Conservation (phyloP, 2,797 vertebrate genomes). For the Sciaenops ocellatus region DNA sequence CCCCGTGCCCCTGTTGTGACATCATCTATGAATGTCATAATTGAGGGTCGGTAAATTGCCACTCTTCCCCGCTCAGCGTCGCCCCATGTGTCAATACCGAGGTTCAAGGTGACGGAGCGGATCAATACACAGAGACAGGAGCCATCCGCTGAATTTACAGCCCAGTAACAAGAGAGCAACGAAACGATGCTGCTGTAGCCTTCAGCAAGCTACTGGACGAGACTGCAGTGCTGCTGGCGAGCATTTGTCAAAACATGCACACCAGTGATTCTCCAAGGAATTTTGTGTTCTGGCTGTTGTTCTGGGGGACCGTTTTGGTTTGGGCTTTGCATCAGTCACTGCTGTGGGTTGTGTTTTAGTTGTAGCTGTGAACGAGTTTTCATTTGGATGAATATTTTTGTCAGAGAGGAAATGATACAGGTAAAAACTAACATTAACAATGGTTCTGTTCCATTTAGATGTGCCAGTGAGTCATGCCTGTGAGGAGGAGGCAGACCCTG, state of each 20-base stretch:
- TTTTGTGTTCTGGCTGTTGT: constrained; percentile 47
- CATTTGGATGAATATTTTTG: constrained; percentile 24
- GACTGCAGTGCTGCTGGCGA: constrained; percentile 84
- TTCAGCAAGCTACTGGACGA: constrained; percentile 86
- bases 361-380: constrained; percentile 22
- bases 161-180: constrained; percentile 96
- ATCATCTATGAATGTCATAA: constrained; percentile 99
- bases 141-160: constrained; percentile 99
- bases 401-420: neutral
- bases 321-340: constrained; percentile 39
- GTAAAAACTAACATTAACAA: constrained; percentile 32
- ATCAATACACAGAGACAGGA: constrained; percentile 98
- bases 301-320: constrained; percentile 40
- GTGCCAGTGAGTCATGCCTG: constrained; percentile 23
- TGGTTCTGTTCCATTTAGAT: constrained; percentile 12
- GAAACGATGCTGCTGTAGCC: constrained; percentile 93
- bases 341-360: constrained; percentile 12
- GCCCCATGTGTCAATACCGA: constrained; percentile 99
- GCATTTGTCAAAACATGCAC: constrained; percentile 71
- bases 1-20: constrained; percentile 87
- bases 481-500: neutral
- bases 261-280: constrained; percentile 66
- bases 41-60: constrained; percentile 96
- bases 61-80: constrained; percentile 83
- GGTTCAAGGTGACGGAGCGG: constrained; percentile 99